Evolutionary conservation across 2,797 vertebrate species (phyloP), one percentile per base, ranked within the genome.

Genomic region (Phataginus tetradactyla): DNA sequence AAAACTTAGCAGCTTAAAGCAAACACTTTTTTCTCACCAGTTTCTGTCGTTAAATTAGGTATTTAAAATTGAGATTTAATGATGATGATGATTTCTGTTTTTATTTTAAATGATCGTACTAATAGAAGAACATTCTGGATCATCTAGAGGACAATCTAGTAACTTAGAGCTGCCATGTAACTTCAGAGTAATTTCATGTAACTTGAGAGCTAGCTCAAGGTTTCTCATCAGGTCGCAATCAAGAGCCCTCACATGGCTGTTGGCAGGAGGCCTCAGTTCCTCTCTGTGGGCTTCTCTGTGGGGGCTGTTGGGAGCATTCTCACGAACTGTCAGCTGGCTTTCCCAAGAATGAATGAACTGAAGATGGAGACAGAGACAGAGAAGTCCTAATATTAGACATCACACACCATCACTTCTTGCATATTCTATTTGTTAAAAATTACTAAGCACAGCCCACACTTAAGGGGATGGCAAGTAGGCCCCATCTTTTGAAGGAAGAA

Each of bases 71-170:
- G 69, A 80, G 59, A 64, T 88, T 61, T 32, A 45, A 45, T 45
- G 37, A 27, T 63, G 75, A 92, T 74, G 7, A 23, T 53, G 21
- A 86, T 86, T 93, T 96, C 15, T 88, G 69, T 75, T 79, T 95
- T 95, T 84, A 74, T 84, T 97, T 94, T 72, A 75, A 45, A 55
- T 68, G 18, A 29, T 86, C 45, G n/a, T 91, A 78, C 71, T 78
- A 71, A 37, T 61, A 75, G 17, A 79, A 75, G 51, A 74, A 45
- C 72, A 68, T 63, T 42, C 29, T 9, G 6, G 42, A 49, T 79
- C 72, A 78, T 78, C 74, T 89, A 25, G 66, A 91, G 37, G 69
- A 84, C 57, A 91, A 25, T 49, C 74, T 71, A 72, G 75, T 69
- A 90, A 42, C 21, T 49, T 63, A 86, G 51, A 87, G 3, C 59